These are phyloP conservation scores for Clarias fuscus DNA, from an alignment of 2,797 vertebrate species.

Conservation along the genomic window DNA sequence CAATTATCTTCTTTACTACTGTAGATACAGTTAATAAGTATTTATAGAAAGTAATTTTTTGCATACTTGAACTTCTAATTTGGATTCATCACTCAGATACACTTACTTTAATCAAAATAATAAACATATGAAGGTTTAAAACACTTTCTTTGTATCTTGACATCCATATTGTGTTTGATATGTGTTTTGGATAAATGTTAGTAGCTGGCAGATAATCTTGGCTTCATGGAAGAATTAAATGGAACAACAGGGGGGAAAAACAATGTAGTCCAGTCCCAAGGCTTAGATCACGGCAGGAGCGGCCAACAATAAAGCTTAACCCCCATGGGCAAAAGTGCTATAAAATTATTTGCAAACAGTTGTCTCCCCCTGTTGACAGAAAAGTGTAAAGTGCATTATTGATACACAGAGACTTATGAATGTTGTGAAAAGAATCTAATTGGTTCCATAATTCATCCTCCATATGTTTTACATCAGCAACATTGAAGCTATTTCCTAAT, in stretches of 20 bases:
- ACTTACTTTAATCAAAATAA: constrained; percentile 26
- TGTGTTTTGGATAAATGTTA: neutral
- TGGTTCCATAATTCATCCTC: neutral
- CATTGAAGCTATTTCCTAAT: neutral
- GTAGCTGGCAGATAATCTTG: neutral
- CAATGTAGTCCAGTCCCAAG: neutral
- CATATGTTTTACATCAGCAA: neutral
- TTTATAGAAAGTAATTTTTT: neutral
- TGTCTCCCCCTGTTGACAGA: neutral
- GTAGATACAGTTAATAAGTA: neutral
- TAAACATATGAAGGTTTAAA: neutral
- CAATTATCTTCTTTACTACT: constrained; percentile 13
- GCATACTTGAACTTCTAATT: neutral
- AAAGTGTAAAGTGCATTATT: neutral
- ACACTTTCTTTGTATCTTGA: neutral
- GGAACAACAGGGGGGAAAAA: neutral
- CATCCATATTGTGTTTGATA: neutral
- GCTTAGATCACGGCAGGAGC: neutral
- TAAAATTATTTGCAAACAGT: neutral
- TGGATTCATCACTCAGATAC: neutral
- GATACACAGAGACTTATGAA: neutral
- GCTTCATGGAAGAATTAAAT: neutral
- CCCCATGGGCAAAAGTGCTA: neutral
- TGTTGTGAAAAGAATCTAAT: neutral
- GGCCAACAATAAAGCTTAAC: neutral